Percentiles rank a stretch among this genome's conserved stretches.
Conservation (phyloP, 2,113 vertebrate genomes). For the Epinephelus moara region DNA sequence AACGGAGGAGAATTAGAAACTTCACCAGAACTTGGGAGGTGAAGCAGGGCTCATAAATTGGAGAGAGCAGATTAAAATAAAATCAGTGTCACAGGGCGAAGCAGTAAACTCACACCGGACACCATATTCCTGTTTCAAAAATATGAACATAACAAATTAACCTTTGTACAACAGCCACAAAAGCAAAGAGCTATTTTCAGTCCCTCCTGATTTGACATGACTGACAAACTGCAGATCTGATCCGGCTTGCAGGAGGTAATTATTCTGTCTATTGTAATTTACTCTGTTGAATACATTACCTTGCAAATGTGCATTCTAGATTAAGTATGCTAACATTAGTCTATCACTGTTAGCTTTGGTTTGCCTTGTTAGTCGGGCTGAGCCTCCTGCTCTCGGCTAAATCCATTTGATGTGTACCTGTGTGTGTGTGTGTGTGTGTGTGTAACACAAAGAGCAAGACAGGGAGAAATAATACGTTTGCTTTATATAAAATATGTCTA, state of each 20-base stretch:
- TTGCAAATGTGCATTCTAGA: conserved; percentile 31
- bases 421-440: conserved; percentile 2
- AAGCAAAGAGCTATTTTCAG: conserved; percentile 11
- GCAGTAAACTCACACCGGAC: background rate
- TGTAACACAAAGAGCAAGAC: background rate
- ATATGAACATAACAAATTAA: conserved; percentile 14
- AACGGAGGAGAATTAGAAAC: conserved; percentile 41
- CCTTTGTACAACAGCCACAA: background rate
- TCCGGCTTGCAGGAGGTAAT: conserved; percentile 31
- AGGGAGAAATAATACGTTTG: background rate
- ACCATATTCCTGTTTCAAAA: background rate
- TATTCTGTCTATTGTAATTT: conserved; percentile 29
- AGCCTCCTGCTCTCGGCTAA: conserved; percentile 13
- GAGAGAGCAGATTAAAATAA: background rate
- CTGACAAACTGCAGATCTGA: conserved; percentile 34
- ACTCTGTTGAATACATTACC: conserved; percentile 21
- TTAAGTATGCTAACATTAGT: conserved; percentile 33
- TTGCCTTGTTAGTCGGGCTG: conserved; percentile 22
- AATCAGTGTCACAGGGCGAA: background rate
- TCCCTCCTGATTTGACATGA: background rate
- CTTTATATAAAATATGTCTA: background rate
- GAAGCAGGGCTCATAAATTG: conserved; percentile 5
- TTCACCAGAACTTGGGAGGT: conserved; percentile 19
- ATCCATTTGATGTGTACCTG: conserved; percentile 6
- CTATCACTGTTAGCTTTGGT: conserved; percentile 34